Evolutionary conservation across 2,113 vertebrate genomes (phyloP).

Genomic region (Plecturocebus donacophilus): DNA sequence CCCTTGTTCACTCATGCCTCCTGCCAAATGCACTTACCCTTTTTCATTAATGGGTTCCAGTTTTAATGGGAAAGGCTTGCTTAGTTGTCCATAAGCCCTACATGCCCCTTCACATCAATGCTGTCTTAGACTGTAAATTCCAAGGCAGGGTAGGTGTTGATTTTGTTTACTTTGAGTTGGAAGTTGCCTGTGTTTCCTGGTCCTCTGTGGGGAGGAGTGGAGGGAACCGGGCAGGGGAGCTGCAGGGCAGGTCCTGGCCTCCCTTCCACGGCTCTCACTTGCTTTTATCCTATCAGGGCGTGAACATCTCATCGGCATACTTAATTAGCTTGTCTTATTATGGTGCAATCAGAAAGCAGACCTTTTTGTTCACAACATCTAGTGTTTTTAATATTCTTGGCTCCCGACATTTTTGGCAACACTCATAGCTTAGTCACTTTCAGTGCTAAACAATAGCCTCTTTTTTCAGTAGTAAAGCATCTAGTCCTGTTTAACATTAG

Average conservation of each 20-base stretch:
- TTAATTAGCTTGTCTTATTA: fast-evolving
- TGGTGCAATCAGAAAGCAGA: background rate
- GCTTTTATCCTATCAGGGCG: too few species aligned
- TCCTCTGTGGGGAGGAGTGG: background rate
- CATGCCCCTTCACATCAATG: fast-evolving
- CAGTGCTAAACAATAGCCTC: background rate
- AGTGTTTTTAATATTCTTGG: background rate
- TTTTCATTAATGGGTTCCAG: background rate
- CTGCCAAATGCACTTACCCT: background rate
- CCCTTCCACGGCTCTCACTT: fast-evolving
- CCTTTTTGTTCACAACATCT: background rate
- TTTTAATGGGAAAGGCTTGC: background rate
- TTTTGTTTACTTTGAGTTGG: background rate
- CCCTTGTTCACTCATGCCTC: background rate
- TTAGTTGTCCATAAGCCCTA: fast-evolving
- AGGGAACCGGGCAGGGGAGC: background rate
- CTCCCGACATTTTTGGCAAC: background rate
- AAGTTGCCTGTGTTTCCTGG: background rate
- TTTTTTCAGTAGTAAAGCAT: background rate
- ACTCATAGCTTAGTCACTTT: background rate
- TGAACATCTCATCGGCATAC: background rate
- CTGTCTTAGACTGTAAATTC: background rate
- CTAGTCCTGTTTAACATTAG: background rate
- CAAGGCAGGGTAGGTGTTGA: background rate
- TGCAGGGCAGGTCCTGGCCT: background rate